Evolutionary conservation across 2,113 vertebrate genomes (phyloP), one percentile per base, ranked within the genome.

Genomic region (Laticauda laticaudata): DNA sequence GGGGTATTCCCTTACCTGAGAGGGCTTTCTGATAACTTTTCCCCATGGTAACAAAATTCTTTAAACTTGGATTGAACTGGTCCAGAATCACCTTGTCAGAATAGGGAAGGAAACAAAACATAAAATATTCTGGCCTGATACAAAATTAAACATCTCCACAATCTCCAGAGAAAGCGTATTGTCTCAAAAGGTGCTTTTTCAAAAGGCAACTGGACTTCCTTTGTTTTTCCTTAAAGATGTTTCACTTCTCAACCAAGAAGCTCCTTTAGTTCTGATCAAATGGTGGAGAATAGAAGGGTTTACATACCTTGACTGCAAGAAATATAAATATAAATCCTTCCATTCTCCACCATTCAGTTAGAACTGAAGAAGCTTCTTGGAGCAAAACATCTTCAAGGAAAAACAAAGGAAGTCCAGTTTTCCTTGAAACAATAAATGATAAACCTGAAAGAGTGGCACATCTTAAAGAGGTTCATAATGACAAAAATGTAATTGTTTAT

Each of bases 11-110:
- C 43, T 95, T 53, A 98, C 98, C 98, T 94, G 98, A 98, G 92
- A 98, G 96, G 20, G 98, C 98, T 96, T 98, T 98, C 94, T 98
- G 98, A 92, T 98, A 98, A 95, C 98, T 97, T 94, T 98, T 98
- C 54, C 98, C 98, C 98, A 98, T 98, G 6, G 97, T 96, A 91
- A 98, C 98, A 97, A 98, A 98, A 96, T 98, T 98, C 97, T 98
- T 98, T 94, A 98, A 95, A 95, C 98, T 98, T 96, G 98, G 98
- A 94, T 98, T 98, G 95, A 98, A 98, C 95, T 98, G 98, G 93
- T 98, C 98, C 96, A 98, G 95, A 93, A 98, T 98, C 24, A 97
- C 98, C 98, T 98, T 94, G 86, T 86, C n/a, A 88, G 69, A 91
- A 55, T 24, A 20, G 12, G 11, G 43, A 59, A 69, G 43, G 48